phyloP scores from a whole-genome alignment of 2,888 invertebrate genomes.

The Tipula vernalis region DNA sequence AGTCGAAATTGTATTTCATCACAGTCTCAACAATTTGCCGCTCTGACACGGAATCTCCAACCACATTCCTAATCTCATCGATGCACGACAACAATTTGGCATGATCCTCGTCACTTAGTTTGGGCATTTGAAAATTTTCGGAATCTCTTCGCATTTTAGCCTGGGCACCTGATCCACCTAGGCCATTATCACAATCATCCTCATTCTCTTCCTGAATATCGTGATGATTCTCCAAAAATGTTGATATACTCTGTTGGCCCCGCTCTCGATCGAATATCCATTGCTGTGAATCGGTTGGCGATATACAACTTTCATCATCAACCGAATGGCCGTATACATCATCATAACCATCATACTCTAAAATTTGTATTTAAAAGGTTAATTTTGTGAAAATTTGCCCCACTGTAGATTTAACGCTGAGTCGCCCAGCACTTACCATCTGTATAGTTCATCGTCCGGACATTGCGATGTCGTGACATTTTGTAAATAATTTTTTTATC shows the following conservation, averaged over 20 bases:
- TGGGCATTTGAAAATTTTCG: slow-evolving; percentile 37
- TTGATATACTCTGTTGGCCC: slow-evolving; percentile 58
- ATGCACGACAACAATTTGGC: slow-evolving; percentile 70
- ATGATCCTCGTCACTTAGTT: slow-evolving; percentile 52
- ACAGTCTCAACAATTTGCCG: slow-evolving; percentile 58
- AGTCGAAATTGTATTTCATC: slow-evolving; percentile 57
- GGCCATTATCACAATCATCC: slow-evolving; percentile 26
- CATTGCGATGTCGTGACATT: slow-evolving; percentile 81
- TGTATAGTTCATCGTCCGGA: slow-evolving; percentile 70
- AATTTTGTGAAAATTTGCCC: slow-evolving; percentile 14
- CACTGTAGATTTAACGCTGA: slow-evolving; percentile 5
- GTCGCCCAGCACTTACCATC: slow-evolving; percentile 43
- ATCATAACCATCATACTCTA: slow-evolving; percentile 75
- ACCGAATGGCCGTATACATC: slow-evolving; percentile 89
- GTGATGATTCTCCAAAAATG: slow-evolving; percentile 54
- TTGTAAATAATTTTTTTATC: slow-evolving; percentile 18
- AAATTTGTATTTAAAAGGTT: slow-evolving; percentile 20
- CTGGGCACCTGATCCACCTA: slow-evolving; percentile 37
- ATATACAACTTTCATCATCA: slow-evolving; percentile 89
- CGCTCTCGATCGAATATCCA: slow-evolving; percentile 75
- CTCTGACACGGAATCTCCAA: slow-evolving; percentile 66
- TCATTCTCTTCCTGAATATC: slow-evolving; percentile 58
- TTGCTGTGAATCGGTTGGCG: slow-evolving; percentile 73
- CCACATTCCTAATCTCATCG: slow-evolving; percentile 65
- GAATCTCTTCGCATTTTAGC: slow-evolving; percentile 29